Evolutionary conservation across 1,140 invertebrate species (phyloP).

Genomic region (Panagrolaimus sp.): DNA sequence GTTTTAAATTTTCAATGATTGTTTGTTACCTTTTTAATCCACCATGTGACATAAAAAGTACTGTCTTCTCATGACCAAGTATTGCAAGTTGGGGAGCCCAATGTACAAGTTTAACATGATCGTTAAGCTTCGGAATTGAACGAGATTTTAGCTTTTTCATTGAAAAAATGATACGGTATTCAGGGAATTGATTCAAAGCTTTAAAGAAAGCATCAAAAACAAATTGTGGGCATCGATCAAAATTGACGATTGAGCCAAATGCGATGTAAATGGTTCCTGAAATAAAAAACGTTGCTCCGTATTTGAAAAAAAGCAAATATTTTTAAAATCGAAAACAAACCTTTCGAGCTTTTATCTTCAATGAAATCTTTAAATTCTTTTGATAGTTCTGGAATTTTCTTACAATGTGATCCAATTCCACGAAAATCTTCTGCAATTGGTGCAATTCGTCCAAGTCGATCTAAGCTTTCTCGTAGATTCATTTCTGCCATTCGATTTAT

Average conservation of each 20-base stretch:
- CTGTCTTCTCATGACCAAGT: slow-evolving; percentile 12
- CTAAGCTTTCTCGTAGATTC: not conserved
- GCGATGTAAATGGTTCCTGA: slow-evolving; percentile 25
- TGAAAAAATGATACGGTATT: slow-evolving; percentile 13
- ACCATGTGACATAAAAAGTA: slow-evolving; percentile 3
- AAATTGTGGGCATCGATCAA: not conserved
- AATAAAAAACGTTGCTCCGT: not conserved
- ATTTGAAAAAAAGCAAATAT: not conserved
- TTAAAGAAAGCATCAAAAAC: slow-evolving; percentile 13
- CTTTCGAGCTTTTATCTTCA: slow-evolving; percentile 13
- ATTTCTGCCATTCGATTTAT: not conserved
- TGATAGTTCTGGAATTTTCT: not conserved
- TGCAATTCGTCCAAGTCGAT: not conserved
- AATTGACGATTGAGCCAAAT: slow-evolving; percentile 5
- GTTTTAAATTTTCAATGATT: slow-evolving; percentile 6
- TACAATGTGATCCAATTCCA: slow-evolving; percentile 1
- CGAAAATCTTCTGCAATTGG: not conserved
- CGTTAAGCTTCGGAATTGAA: not conserved
- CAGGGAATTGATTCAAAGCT: slow-evolving; percentile 9
- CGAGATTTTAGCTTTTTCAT: not conserved
- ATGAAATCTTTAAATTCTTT: slow-evolving; percentile 13
- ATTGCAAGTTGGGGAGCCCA: slow-evolving; percentile 16
- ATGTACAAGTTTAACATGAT: slow-evolving; percentile 5
- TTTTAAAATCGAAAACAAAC: not conserved
- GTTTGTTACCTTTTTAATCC: slow-evolving; percentile 11